Evolutionary conservation across 2,113 vertebrate species (phyloP), one percentile per base, ranked within the genome.

Genomic region (Cromileptes altivelis): DNA sequence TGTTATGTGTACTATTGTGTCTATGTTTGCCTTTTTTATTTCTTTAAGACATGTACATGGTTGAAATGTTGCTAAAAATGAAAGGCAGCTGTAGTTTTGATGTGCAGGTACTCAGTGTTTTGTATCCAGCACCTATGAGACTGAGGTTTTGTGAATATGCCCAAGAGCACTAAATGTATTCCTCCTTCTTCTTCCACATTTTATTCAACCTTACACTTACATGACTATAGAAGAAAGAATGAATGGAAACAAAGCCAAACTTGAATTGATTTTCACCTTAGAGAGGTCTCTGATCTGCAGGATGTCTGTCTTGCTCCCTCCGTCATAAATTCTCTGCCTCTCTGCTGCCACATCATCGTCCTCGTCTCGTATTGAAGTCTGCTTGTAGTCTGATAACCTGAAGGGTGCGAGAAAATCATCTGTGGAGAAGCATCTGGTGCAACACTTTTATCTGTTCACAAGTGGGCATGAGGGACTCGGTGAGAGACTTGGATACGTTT

Each of bases 271-370:
- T 53, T 67, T 61, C 60, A 98, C 98, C 96, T 99, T 99, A 13
- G 95, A 97, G 55, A 99, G 93, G 86, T 98, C 96, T 85, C 94
- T 94, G 79, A 99, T 92, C 78, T 94, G 94, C 88, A 99, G 94
- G 87, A 99, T 95, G 95, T 98, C 96, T 2, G 76, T 95, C 94
- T 95, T 97, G 87, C 92, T 97, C 17, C 93, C 95, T 52, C 97
- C 96, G 11, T 85, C 95, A 80, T 96, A 91, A 88, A 99, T 95
- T 85, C 97, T 96, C 91, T 94, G 91, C 86, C 98, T 96, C 94
- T 99, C 98, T 85, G 95, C 95, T 73, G 97, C 96, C 60, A 99
- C 97, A 9, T 98, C 97, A 1, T 97, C 96, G 4, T 99, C 98
- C 93, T 99, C 97, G 74, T 94, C 94, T 61, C 49, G 52, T 62